Base-by-base conservation (phyloP, 2,113 vertebrate genomes). In the Sardina pilchardus region DNA sequence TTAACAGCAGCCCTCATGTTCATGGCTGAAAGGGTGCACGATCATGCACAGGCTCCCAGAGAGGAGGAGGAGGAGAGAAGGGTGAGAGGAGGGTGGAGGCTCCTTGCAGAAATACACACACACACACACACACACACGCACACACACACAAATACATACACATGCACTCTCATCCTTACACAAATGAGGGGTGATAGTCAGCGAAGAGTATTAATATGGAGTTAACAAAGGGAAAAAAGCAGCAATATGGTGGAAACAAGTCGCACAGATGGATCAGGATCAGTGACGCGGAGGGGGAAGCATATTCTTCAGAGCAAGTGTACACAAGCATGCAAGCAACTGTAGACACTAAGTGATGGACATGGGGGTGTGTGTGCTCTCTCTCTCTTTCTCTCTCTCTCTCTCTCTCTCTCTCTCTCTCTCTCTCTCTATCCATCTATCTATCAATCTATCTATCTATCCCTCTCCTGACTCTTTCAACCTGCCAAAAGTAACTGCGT, bases 21-120 rank as follows among this genome's bases (percentile, higher is more conserved):
- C 89, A 85, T 80, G 85, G 82, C 45, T 85, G 82, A 85, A 81
- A 50, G 84, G 82, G 88, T 88, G 83, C 86, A 56, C 84, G 81
- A 89, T 81, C 56, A 84, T 78, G 82, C 81, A 75, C 48, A 82
- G 21, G 71, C 82, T 85, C n/a, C 21, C 2, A 10, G 43, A 47
- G 81, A 30, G 7, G 59, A 63, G 59, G 59, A 63, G 16, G 48
- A 53, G 48, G 17, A 14, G 50, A 17, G 50, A 10, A 67, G n/a
- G 10, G 63, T n/a, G 63, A 30, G n/a, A 67, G n/a, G 63, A 67
- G 63, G 63, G 9, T 6, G 63, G n/a, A 67, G 63, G 63, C 26
- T 67, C n/a, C 63, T 67, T n/a, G 30, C 63, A 67, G n/a, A 67
- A 26, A 78, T 14, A 78, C 30, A 75, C 67, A 75, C 67, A 75